These are phyloP conservation scores for Indicator maculatus DNA, from an alignment of 2,113 vertebrate species.

Conservation along the genomic window DNA sequence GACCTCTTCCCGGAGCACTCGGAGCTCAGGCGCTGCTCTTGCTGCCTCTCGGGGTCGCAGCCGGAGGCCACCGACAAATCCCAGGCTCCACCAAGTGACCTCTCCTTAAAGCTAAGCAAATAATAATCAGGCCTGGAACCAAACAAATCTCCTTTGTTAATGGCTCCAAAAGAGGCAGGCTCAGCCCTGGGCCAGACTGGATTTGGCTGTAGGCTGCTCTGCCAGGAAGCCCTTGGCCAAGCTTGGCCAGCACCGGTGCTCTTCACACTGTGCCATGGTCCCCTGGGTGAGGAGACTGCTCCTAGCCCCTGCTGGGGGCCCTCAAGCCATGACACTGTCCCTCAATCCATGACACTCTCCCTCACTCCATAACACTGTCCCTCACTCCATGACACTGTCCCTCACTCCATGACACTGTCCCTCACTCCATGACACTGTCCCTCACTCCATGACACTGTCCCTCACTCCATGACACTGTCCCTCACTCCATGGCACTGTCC, in stretches of 20 bases:
- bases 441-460: no score
- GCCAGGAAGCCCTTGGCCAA: conserved; percentile 25
- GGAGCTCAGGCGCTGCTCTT: background rate
- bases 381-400: no score
- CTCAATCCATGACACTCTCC: no score
- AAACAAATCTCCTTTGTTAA: conserved; percentile 53
- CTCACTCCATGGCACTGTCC: no score
- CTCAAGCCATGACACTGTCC: no score
- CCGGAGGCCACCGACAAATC: background rate
- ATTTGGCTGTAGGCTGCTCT: conserved; percentile 28
- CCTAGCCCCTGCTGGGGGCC: no score
- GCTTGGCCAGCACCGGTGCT: background rate
- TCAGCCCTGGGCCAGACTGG: background rate
- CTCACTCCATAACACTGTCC: no score
- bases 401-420: no score
- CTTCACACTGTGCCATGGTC: background rate
- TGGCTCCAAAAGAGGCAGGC: conserved; percentile 28
- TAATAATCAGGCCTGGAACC: background rate
- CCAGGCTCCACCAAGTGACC: background rate
- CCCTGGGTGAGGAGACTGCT: no score
- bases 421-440: no score
- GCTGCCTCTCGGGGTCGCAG: background rate
- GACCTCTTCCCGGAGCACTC: background rate
- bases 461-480: no score
- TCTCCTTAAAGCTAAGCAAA: background rate